Conservation (phyloP, 2,113 vertebrate species). For the Etheostoma cragini region DNA sequence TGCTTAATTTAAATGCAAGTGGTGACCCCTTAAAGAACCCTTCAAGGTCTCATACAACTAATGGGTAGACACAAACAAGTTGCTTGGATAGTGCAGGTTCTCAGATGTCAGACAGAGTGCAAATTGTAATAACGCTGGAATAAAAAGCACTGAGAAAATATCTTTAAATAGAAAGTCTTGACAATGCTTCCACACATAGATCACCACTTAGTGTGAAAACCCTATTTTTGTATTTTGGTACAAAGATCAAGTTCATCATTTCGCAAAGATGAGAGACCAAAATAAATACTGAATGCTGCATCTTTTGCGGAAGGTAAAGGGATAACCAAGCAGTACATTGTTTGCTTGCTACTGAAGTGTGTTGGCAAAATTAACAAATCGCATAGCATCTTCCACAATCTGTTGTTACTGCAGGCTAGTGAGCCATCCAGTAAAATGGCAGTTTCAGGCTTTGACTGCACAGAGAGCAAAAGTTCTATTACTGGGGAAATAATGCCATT, state of each 20-base stretch:
- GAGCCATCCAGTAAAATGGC: slow-evolving; percentile 3
- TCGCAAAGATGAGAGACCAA: slow-evolving; percentile 9
- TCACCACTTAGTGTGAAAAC: neutral
- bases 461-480: neutral
- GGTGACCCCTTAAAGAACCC: neutral
- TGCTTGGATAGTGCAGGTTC: neutral
- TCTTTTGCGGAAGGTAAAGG: neutral
- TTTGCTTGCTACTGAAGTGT: neutral
- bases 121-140: neutral
- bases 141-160: too few relatives aligned
- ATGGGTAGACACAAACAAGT: neutral
- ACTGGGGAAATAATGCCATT: too few relatives aligned
- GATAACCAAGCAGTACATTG: neutral
- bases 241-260: slow-evolving; percentile 9
- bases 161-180: neutral
- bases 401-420: slow-evolving; percentile 8
- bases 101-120: neutral
- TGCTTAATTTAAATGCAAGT: neutral
- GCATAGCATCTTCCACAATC: slow-evolving; percentile 7
- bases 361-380: slow-evolving; percentile 9
- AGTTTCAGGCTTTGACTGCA: slow-evolving; percentile 1
- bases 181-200: neutral
- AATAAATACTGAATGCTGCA: slow-evolving; percentile 22
- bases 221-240: neutral
- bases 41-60: neutral